Conservation (phyloP, 92 coral and sea anemone species). For the Galaxea fascicularis region DNA sequence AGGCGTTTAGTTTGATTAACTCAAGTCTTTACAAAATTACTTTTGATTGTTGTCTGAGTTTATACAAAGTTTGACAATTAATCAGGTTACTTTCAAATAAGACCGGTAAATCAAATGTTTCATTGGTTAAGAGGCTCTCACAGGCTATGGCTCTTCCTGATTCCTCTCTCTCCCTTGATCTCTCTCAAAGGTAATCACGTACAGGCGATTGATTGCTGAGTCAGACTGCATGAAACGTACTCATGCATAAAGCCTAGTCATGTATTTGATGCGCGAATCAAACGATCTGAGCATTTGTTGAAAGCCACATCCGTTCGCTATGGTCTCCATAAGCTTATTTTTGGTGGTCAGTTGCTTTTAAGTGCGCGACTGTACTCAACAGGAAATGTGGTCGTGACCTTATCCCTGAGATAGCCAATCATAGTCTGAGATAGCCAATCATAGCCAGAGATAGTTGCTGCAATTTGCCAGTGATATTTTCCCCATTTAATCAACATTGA, state of each 20-base stretch:
- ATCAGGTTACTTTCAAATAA: too few species aligned
- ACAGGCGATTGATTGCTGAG: neutral
- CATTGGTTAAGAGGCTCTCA: too few species aligned
- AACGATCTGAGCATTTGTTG: neutral
- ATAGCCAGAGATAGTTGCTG: neutral
- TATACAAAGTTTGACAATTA: too few species aligned
- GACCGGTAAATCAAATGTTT: too few species aligned
- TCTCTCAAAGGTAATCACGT: neutral
- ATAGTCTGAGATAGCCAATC: neutral
- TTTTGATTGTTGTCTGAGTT: too few species aligned
- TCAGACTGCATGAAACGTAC: neutral
- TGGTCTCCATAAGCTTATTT: neutral
- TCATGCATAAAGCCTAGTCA: neutral
- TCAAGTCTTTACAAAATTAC: too few species aligned
- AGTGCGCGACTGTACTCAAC: neutral
- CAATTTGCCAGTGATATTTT: neutral
- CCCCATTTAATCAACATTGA: neutral
- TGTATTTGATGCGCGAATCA: neutral
- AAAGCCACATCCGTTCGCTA: neutral
- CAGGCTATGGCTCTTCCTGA: too few species aligned
- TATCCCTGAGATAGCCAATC: neutral
- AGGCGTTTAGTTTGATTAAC: too few species aligned
- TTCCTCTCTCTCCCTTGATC: too few species aligned
- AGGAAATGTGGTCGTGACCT: constrained; percentile 8
- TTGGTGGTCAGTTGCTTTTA: neutral